Evolutionary conservation across 1,140 invertebrate species (phyloP).

Genomic region (Anastrepha ludens): DNA sequence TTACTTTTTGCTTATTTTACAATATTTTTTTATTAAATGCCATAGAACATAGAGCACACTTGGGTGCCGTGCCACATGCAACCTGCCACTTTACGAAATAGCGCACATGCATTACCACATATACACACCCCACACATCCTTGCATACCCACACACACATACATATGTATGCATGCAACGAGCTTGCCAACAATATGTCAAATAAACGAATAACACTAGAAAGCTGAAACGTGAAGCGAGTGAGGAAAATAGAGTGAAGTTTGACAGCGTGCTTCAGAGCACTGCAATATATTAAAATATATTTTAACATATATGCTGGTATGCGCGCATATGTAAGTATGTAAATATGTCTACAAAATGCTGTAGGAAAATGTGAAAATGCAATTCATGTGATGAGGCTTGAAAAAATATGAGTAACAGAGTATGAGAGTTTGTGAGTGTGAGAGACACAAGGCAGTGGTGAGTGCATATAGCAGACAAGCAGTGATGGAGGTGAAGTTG

Average conservation of each 20-base stretch:
- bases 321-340: not conserved
- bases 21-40: conserved; percentile 4
- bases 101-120: not conserved
- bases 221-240: not conserved
- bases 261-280: conserved; percentile 30
- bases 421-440: not conserved
- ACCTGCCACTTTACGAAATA: conserved; percentile 17
- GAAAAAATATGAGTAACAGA: not conserved
- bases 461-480: not conserved
- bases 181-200: conserved; percentile 46
- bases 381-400: conserved; percentile 2
- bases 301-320: not conserved
- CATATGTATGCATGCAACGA: not conserved
- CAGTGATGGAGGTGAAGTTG: conserved; percentile 16
- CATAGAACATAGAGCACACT: conserved; percentile 33
- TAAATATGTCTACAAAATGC: not conserved
- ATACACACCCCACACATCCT: too few relatives aligned
- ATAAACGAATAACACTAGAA: conserved; percentile 41
- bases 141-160: not conserved
- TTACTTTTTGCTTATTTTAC: not conserved
- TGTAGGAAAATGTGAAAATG: conserved; percentile 29
- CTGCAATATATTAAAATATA: conserved; percentile 51
- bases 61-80: conserved; percentile 21
- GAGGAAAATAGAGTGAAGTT: conserved; percentile 8
- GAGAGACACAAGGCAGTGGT: not conserved